phyloP scores from a whole-genome alignment of 2,888 invertebrate genomes.

The Eutolmus rufibarbis region DNA sequence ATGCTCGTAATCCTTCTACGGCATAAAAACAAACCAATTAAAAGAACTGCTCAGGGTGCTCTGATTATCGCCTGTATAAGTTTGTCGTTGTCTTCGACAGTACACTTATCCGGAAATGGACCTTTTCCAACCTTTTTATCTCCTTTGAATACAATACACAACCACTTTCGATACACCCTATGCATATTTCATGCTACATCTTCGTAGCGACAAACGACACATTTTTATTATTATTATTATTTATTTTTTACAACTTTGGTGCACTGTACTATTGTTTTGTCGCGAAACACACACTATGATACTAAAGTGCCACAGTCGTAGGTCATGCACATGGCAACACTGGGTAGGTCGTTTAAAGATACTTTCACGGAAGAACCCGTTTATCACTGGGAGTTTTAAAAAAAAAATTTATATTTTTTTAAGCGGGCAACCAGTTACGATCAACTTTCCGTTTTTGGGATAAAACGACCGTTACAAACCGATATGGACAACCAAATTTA shows the following conservation, averaged over 20 bases:
- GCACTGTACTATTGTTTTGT: neutral
- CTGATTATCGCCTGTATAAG: neutral
- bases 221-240: neutral
- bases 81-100: neutral
- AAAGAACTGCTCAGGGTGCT: neutral
- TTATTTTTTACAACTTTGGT: neutral
- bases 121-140: neutral
- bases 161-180: neutral
- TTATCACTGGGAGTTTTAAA: neutral
- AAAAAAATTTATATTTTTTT: neutral
- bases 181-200: neutral
- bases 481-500: neutral
- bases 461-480: neutral
- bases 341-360: neutral
- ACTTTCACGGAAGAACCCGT: neutral
- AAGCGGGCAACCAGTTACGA: neutral
- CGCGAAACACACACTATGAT: neutral
- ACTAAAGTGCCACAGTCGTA: neutral
- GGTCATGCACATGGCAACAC: conserved; percentile 35
- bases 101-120: conserved; percentile 14
- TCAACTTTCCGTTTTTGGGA: neutral
- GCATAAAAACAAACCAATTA: conserved; percentile 22
- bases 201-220: neutral
- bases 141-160: conserved; percentile 10
- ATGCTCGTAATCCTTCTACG: neutral